Base-by-base conservation (phyloP, 2,888 invertebrate genomes). In the Euphydryas editha region DNA sequence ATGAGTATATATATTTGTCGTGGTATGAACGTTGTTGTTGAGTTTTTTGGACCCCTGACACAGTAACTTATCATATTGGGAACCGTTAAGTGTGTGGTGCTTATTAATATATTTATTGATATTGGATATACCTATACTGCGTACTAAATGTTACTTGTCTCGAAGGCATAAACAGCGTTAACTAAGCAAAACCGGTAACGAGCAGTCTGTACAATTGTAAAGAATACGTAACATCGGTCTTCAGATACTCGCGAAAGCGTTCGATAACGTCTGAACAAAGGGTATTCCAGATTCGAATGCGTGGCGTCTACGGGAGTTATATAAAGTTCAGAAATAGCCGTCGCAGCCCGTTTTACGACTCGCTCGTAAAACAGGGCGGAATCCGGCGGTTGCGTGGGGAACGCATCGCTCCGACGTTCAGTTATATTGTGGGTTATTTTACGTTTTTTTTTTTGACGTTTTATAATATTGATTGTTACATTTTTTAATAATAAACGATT, bases 321-420 rank as follows among this genome's bases (percentile, higher is more conserved):
- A 72, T 76, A 77, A 77, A 75, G 67, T 73, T 75, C 73, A 75
- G 71, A 78, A 78, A 78, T 77, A 78, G 76, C 60, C 71, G 71
- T 71, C 71, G 71, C 72, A 68, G 70, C 67, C 67, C 69, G 70
- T 62, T 76, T 77, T 76, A 76, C 72, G 76, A 71, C 59, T 59
- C 63, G 69, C 62, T 72, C 74, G 69, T 77, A 76, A 76, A 75
- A 73, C 59, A 49, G 62, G 68, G 67, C 67, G 63, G 64, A 59
- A 65, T 59, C 54, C 63, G 65, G 61, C 60, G 64, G 68, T 57
- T 47, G 69, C 57, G 65, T 21, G 67, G 56, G 39, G 59, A 63
- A 62, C 54, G 47, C 57, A 46, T 68, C 68, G 65, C 59, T 63
- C 59, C 58, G 66, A 70, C 69, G 62, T 65, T 72, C 59, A 69